A percentile compares a stretch with the other conserved stretches of the same genome.
These are phyloP conservation scores for Zaprionus ornatus DNA, from an alignment of 1,140 invertebrate genomes.

Conservation along the genomic window DNA sequence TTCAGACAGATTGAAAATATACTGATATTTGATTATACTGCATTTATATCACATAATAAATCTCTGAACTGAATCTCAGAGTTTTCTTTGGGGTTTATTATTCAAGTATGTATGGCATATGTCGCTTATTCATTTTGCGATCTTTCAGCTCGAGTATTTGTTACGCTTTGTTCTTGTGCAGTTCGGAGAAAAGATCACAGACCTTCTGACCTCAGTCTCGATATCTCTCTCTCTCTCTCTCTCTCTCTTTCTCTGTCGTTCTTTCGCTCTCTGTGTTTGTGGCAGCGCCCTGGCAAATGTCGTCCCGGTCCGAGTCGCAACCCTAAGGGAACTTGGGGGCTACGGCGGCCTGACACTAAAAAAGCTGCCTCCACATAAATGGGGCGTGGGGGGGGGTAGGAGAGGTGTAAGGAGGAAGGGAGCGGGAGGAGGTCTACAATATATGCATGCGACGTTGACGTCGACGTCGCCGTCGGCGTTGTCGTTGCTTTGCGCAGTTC, in stretches of 20 bases:
- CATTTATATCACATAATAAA: neutral
- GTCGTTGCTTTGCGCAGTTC: conserved; percentile 65
- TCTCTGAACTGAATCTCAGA: neutral
- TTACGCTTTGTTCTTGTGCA: conserved; percentile 65
- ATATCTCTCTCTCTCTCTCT: neutral
- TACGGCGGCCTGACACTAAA: conserved; percentile 37
- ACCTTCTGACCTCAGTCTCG: conserved; percentile 74
- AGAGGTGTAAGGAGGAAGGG: neutral
- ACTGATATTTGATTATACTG: neutral
- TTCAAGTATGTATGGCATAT: conserved; percentile 29
- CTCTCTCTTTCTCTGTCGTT: conserved; percentile 26
- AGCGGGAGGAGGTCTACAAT: conserved; percentile 44
- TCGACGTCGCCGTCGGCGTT: conserved; percentile 12
- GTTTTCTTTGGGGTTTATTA: neutral
- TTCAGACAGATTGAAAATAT: neutral
- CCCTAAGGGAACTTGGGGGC: conserved; percentile 17
- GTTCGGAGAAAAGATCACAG: conserved; percentile 70
- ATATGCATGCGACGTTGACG: conserved; percentile 64
- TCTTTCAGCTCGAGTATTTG: conserved; percentile 39
- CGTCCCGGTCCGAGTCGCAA: conserved; percentile 28
- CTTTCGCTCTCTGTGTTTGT: neutral
- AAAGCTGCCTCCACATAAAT: conserved; percentile 28
- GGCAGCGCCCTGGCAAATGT: conserved; percentile 30
- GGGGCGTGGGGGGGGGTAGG: neutral
- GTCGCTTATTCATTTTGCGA: conserved; percentile 33